Evolutionary conservation across 2,797 vertebrate genomes (phyloP), one percentile per base, ranked within the genome.

Genomic region (Allobates femoralis): DNA sequence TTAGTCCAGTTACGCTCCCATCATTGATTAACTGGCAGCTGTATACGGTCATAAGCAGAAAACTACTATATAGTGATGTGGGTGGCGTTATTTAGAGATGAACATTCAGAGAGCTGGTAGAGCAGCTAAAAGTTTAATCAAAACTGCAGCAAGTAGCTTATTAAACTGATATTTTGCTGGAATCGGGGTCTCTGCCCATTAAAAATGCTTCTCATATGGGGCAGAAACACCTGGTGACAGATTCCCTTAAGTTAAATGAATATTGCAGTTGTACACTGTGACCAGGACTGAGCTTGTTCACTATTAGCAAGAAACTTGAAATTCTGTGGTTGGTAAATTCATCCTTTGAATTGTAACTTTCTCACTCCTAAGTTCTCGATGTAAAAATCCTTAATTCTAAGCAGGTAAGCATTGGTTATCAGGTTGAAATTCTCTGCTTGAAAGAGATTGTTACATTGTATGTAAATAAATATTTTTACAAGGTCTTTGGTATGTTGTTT

Each of bases 381-480:
- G 19, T 78, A 55, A 50, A n/a, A 62, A 21, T 53, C 5, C 18
- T 53, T 50, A 73, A 28, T 78, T 87, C n/a, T 64, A 15, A 84
- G 75, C 77, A 87, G 50, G 74, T 53, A 82, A 77, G 58, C 26
- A 51, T 46, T 80, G 69, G 79, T 64, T 14, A 81, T 53, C 30
- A 73, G 75, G 86, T 71, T 74, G 53, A 64, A 74, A 83, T 76
- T 51, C 58, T 85, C 56, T 76, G 67, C 77, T 88, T 84, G 51
- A 46, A 80, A 85, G 81, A 84, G 66, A 85, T 87, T 87, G 86
- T 88, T 88, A 81, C 86, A 56, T 73, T 88, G 58, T 84, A 84
- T 87, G 80, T 88, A 88, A 80, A 88, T 88, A 81, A 86, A 81
- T 76, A 81, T 85, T 85, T 88, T 88, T 85, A 84, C 82, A 88